Conservation (phyloP, 2,113 vertebrate genomes). For the human region GRCh38 chr4:47980001-47980500, state of each 20-base stretch:
- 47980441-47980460: neutral
- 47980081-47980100: neutral
- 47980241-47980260: neutral
- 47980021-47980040: neutral
- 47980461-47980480: too few species aligned
- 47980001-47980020: neutral
- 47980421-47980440: neutral
- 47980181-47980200: neutral
- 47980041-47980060: neutral
- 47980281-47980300: neutral
- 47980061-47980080: neutral
- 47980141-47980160: neutral
- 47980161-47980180: neutral
- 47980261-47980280: neutral
- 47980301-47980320: neutral
- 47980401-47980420: neutral
- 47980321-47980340: neutral
- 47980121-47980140: neutral
- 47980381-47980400: neutral
- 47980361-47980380: neutral
- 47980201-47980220: neutral
- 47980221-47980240: neutral
- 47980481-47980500: too few species aligned
- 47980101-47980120: neutral
- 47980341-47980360: conserved; percentile 27